Evolutionary conservation across 1,140 invertebrate species (phyloP).

Genomic region (Anoplophora glabripennis): DNA sequence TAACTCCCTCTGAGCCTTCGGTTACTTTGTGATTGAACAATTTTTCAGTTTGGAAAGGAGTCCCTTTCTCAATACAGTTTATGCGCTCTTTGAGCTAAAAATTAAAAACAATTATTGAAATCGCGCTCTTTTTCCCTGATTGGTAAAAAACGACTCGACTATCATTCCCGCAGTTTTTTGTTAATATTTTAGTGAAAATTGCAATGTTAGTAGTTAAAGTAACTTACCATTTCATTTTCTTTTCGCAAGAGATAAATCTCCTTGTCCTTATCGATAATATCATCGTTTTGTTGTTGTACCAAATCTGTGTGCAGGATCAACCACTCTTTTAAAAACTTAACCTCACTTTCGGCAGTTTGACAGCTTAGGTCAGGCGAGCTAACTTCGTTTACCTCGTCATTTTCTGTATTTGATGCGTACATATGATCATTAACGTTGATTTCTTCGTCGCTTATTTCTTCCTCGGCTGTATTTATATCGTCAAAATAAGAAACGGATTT

Average conservation of each 20-base stretch:
- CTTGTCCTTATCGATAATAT: constrained; percentile 66
- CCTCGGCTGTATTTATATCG: constrained; percentile 30
- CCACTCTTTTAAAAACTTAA: constrained; percentile 63
- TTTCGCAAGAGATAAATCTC: constrained; percentile 58
- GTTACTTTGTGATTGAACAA: constrained; percentile 8
- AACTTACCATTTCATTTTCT: constrained; percentile 64
- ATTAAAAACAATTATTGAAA: constrained; percentile 1
- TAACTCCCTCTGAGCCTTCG: constrained; percentile 22
- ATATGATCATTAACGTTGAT: constrained; percentile 43
- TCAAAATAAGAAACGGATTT: constrained; percentile 35
- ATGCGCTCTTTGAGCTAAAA: constrained; percentile 57
- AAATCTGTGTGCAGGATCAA: constrained; percentile 68
- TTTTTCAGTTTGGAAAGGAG: constrained; percentile 48
- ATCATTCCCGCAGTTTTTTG: neutral
- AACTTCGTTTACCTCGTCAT: constrained; percentile 18
- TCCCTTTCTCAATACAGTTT: constrained; percentile 56
- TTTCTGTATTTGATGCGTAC: constrained; percentile 39
- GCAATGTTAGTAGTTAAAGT: neutral
- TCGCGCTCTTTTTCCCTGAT: neutral
- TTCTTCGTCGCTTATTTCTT: constrained; percentile 24
- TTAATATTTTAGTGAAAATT: neutral
- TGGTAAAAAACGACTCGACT: neutral
- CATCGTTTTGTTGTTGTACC: constrained; percentile 71
- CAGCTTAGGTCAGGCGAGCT: constrained; percentile 45
- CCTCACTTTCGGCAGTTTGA: constrained; percentile 55